Base-by-base conservation (phyloP, 2,797 vertebrate species). In the Kryptopterus vitreolus region DNA sequence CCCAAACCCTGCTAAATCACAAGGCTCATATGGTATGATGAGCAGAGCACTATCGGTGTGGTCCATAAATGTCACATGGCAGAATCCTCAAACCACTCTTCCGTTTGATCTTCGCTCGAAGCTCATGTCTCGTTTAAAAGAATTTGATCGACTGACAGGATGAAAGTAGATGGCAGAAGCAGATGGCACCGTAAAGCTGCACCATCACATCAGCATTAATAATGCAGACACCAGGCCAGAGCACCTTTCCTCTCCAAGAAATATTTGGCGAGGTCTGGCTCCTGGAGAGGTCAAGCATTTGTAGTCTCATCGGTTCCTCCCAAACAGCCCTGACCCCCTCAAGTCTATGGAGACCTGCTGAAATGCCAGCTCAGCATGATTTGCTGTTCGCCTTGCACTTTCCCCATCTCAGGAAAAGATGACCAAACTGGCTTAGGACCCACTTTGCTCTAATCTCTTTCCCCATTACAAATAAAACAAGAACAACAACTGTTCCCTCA, bases 131-230 rank as follows among this genome's bases (percentile, higher is more conserved):
- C 61, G 65, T 59, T 76, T 66, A 63, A 81, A 85, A 79, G 81
- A 76, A 83, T 62, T 62, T 5, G 43, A 82, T 81, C 73, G 85
- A 77, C 78, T 63, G 3, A 31, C 69, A 52, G 55, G 48, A 78
- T 46, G 71, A 70, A 24, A 63, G 72, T 24, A 52, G 63, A 61
- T 46, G 50, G 71, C 35, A 65, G 77, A 65, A 79, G 43, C 82
- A 61, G 59, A 79, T 61, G 70, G 68, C 29, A 20, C 59, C 20
- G 38, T 57, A 57, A 66, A 55, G 48, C 82, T 58, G 61, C 53
- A 15, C 78, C 69, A 73, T 82, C 83, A 82, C 72, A 66, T 65
- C 79, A 74, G 83, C 81, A 83, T 83, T 81, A 84, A 81, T 84
- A 84, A 77, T 84, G 57, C 72, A 86, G 73, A 66, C 68, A 29